Evolutionary conservation across 2,888 invertebrate genomes (phyloP).

Genomic region (Gandaritis pyraliata): DNA sequence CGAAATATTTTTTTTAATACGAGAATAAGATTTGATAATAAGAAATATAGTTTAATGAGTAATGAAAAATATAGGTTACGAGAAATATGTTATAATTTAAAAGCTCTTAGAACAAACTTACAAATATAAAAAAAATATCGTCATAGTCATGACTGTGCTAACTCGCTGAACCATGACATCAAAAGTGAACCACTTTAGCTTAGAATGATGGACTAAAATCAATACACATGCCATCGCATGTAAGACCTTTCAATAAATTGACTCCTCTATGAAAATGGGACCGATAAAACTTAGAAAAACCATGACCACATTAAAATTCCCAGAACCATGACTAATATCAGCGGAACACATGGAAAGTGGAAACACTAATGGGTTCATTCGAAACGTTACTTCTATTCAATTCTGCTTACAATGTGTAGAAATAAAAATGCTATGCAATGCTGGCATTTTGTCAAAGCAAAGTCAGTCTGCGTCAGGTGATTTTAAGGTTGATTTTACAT

Average conservation of each 20-base stretch:
- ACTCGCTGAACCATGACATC: no score
- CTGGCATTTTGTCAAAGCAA: slow-evolving; percentile 6
- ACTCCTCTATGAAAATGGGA: not conserved
- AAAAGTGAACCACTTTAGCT: no score
- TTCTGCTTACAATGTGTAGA: not conserved
- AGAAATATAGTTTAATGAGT: no score
- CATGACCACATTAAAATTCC: slow-evolving; percentile 17
- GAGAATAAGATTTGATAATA: no score
- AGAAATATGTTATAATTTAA: no score
- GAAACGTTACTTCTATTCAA: slow-evolving; percentile 17
- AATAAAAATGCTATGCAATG: not conserved
- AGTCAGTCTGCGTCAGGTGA: not conserved
- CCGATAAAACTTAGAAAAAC: slow-evolving; percentile 2
- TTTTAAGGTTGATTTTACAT: not conserved
- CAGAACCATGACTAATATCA: slow-evolving; percentile 27
- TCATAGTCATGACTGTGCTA: no score
- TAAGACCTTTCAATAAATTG: not conserved
- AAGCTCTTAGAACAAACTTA: no score
- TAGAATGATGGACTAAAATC: no score
- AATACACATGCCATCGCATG: no score
- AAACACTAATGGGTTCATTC: slow-evolving; percentile 30
- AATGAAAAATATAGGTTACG: no score
- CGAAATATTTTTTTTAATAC: no score
- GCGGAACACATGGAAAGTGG: slow-evolving; percentile 11
- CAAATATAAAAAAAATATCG: no score